A percentile compares a stretch with the other conserved stretches of the same genome.
These are phyloP conservation scores for Momotus momota DNA, from an alignment of 2,797 vertebrate genomes.

Conservation along the genomic window DNA sequence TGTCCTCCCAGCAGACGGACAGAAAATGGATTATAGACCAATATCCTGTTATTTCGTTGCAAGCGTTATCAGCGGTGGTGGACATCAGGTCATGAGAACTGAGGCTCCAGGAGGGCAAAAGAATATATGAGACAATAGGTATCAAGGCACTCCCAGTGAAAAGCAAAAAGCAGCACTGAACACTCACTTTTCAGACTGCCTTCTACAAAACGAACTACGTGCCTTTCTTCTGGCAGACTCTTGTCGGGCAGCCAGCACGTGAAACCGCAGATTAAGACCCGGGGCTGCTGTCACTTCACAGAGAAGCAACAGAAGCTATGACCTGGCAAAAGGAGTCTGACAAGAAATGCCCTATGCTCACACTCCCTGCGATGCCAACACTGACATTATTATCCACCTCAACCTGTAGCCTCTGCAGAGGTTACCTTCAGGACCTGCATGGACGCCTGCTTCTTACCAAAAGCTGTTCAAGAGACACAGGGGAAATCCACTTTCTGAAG, in stretches of 20 bases:
- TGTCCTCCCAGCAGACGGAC: not conserved
- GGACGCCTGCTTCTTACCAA: not conserved
- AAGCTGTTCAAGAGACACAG: not conserved
- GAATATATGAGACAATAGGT: not conserved
- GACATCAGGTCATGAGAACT: not conserved
- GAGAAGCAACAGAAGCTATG: not conserved
- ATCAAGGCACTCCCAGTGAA: accelerated
- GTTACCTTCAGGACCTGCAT: not conserved
- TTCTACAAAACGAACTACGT: accelerated
- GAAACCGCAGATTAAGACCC: too few species aligned
- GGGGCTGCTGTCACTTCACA: accelerated
- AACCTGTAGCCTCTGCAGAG: not conserved
- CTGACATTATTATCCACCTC: too few species aligned
- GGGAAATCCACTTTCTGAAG: not conserved
- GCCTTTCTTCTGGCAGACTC: not conserved
- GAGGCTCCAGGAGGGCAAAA: not conserved
- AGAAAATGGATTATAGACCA: not conserved
- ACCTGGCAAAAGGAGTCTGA: not conserved
- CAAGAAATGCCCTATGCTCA: not conserved
- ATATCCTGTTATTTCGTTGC: not conserved
- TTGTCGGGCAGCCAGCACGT: accelerated
- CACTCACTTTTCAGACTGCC: not conserved
- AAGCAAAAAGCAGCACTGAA: not conserved
- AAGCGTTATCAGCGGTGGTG: not conserved
- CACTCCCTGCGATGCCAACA: accelerated